Evolutionary conservation across 1,140 invertebrate species (phyloP).

Genomic region (Adoxophyes honmai): DNA sequence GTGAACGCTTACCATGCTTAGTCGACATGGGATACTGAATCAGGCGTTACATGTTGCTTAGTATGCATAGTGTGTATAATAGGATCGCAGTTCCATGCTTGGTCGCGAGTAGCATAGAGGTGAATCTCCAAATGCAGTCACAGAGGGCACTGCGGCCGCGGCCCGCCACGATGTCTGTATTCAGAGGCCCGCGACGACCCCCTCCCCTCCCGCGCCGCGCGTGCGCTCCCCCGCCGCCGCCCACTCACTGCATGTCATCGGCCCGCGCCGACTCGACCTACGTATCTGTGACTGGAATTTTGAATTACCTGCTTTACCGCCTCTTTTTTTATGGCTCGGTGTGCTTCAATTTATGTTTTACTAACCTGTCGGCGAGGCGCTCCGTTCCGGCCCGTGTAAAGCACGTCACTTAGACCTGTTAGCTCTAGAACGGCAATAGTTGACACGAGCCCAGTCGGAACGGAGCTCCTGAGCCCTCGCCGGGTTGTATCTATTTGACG

Average conservation of each 20-base stretch:
- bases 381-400: constrained; percentile 1
- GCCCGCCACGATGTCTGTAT: constrained; percentile 47
- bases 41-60: constrained; percentile 52
- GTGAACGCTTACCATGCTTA: constrained; percentile 12
- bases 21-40: constrained; percentile 7
- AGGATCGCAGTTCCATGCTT: constrained; percentile 43
- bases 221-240: constrained; percentile 29
- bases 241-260: constrained; percentile 53
- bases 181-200: constrained; percentile 36
- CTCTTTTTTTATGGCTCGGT: constrained; percentile 71
- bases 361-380: constrained; percentile 1
- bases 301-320: constrained; percentile 68
- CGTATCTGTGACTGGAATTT: constrained; percentile 69
- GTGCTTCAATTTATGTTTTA: constrained; percentile 67
- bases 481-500: neutral
- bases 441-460: constrained; percentile 4
- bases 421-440: constrained; percentile 7
- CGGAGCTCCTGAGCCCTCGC: neutral
- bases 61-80: constrained; percentile 41
- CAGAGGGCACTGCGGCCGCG: constrained; percentile 30
- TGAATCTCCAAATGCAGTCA: constrained; percentile 55
- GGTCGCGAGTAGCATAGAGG: constrained; percentile 45
- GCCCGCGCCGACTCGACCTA: constrained; percentile 20
- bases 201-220: constrained; percentile 27
- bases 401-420: constrained; percentile 6